Conservation (phyloP, 2,797 vertebrate genomes). For the Tenualosa thibaudeaui region DNA sequence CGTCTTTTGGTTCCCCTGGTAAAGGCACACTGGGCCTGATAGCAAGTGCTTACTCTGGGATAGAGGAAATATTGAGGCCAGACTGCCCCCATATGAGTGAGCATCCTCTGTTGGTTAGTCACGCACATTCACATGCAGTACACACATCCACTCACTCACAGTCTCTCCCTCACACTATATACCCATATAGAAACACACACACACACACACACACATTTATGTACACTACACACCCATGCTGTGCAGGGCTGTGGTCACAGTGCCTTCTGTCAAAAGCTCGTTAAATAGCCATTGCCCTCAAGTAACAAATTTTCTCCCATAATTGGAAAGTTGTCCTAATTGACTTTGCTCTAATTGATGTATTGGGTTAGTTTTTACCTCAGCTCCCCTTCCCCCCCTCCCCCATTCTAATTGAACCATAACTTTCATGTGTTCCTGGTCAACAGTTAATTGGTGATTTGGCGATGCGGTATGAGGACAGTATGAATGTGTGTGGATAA, state of each 20-base stretch:
- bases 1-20: background rate
- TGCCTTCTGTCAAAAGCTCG: conserved; percentile 45
- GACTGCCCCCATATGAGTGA: too few relatives aligned
- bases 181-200: background rate
- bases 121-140: background rate
- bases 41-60: background rate
- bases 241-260: conserved; percentile 35
- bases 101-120: background rate
- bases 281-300: conserved; percentile 64
- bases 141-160: background rate
- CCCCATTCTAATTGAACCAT: conserved; percentile 68
- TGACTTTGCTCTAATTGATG: conserved; percentile 75
- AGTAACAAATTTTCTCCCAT: conserved; percentile 71
- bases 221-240: background rate
- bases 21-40: background rate
- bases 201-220: background rate
- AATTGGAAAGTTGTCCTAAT: conserved; percentile 74
- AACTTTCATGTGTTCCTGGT: conserved; percentile 65
- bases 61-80: background rate
- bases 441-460: conserved; percentile 58
- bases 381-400: background rate
- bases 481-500: background rate
- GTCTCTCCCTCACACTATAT: background rate
- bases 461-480: background rate
- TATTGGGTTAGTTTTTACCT: conserved; percentile 70